Percentiles rank a stretch among this genome's conserved stretches.
Evolutionary conservation across 2,888 invertebrate genomes (phyloP).

Genomic region (Onchidella celtica): DNA sequence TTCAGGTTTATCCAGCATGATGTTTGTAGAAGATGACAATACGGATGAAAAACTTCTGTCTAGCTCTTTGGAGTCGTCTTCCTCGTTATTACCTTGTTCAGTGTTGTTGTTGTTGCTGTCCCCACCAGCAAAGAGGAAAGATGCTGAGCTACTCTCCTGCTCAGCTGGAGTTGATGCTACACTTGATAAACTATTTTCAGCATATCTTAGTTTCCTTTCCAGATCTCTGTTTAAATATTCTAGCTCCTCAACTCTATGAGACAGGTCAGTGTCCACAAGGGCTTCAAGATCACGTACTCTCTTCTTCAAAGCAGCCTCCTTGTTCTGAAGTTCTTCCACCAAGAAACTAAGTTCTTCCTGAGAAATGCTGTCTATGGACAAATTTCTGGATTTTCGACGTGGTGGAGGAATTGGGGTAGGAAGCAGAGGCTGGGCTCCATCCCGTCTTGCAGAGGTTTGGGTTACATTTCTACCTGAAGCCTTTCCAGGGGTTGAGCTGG

Average conservation of each 20-base stretch:
- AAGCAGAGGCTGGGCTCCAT: not conserved
- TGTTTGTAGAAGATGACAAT: slow-evolving; percentile 28
- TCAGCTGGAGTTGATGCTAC: not conserved
- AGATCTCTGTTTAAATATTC: slow-evolving; percentile 53
- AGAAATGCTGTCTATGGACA: slow-evolving; percentile 43
- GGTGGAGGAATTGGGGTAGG: slow-evolving; percentile 11
- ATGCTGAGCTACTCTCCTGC: not conserved
- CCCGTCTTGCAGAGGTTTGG: not conserved
- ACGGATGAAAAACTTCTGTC: slow-evolving; percentile 6
- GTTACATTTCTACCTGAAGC: not conserved
- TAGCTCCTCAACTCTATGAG: slow-evolving; percentile 53
- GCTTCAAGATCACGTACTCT: slow-evolving; percentile 50
- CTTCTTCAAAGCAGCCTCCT: slow-evolving; percentile 41
- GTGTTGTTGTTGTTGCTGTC: not conserved
- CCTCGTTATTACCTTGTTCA: slow-evolving; percentile 1
- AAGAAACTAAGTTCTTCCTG: slow-evolving; percentile 50
- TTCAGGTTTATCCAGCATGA: slow-evolving; percentile 73
- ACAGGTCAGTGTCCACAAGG: slow-evolving; percentile 47
- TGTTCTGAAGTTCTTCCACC: slow-evolving; percentile 49
- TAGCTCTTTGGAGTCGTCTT: slow-evolving; percentile 22
- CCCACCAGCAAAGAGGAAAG: not conserved
- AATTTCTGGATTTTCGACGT: not conserved
- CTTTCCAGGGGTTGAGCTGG: not conserved
- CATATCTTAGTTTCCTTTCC: slow-evolving; percentile 40
- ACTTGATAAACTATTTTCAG: not conserved